Evolutionary conservation across 1,140 invertebrate genomes (phyloP), one percentile per base, ranked within the genome.

Genomic region (Psilanteris sp.): DNA sequence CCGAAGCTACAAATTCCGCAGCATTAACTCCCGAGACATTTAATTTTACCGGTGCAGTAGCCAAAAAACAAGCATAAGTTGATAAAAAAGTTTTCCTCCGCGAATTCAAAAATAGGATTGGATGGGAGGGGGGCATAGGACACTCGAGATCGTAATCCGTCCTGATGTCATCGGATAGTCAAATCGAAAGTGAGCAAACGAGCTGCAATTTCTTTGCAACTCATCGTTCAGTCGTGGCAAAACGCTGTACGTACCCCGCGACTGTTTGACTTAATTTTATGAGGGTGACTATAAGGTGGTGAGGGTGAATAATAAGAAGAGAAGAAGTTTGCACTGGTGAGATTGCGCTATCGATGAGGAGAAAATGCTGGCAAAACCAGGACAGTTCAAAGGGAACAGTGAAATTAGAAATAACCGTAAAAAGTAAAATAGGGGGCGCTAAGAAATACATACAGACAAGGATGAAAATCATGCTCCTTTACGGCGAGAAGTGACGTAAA

Each of bases 211-310:
- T 50, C 59, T 37, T 39, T 39, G 70, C 46, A 59, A 50, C 67
- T 71, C 73, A 76, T 75, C 76, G 71, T 76, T 41, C 59, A 64
- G 66, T 68, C 39, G 62, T 4, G 8, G 6, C 54, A 74, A 80
- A 81, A 82, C 81, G 57, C 72, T 76, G 29, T 26, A 29, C 48
- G 72, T 78, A 82, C 64, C 81, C 79, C 70, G 72, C 59, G 43
- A 77, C 81, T 82, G 81, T 84, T 83, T 84, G 83, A 83, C 83
- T 84, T 84, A 84, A 84, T 84, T 84, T 84, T 81, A 82, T 27
- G 83, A 81, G 82, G 80, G 80, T 81, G 77, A 61, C 15, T 59
- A 67, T 54, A 78, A 80, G 71, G 75, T 71, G 72, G 70, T 70
- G 75, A 80, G 79, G 73, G 79, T 79, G 79, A 81, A 78, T 64